phyloP scores from a whole-genome alignment of 2,113 vertebrate species.

The Perca flavescens region DNA sequence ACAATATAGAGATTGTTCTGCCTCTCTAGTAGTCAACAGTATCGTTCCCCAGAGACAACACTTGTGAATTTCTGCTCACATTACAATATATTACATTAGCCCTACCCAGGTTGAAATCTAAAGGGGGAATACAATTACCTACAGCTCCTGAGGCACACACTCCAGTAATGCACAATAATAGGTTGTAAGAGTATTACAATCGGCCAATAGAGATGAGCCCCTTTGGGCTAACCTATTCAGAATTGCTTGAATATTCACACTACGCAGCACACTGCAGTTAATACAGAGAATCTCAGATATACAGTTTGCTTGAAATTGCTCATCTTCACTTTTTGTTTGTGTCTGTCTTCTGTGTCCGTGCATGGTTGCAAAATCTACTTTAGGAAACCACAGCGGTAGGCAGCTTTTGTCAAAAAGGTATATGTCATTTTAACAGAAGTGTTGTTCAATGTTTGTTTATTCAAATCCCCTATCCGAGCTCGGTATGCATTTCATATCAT shows the following conservation, averaged over 20 bases:
- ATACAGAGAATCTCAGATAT: slow-evolving; percentile 46
- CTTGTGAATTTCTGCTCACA: slow-evolving; percentile 42
- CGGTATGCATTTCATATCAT: slow-evolving; percentile 8
- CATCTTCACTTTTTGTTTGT: slow-evolving; percentile 36
- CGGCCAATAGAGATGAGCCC: slow-evolving; percentile 61
- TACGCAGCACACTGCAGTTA: slow-evolving; percentile 32
- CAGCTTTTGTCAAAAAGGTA: slow-evolving; percentile 39
- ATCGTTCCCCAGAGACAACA: slow-evolving; percentile 46
- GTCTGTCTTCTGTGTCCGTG: slow-evolving; percentile 18
- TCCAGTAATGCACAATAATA: slow-evolving; percentile 61
- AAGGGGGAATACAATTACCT: slow-evolving; percentile 61
- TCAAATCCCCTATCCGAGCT: slow-evolving; percentile 29
- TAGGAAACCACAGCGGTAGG: slow-evolving; percentile 69
- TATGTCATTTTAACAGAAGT: slow-evolving; percentile 31
- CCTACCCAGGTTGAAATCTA: slow-evolving; percentile 52
- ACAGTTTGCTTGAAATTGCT: slow-evolving; percentile 8
- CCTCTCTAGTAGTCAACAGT: slow-evolving; percentile 33
- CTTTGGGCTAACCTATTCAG: slow-evolving; percentile 50
- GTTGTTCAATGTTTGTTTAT: slow-evolving; percentile 37
- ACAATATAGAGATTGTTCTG: slow-evolving; percentile 20
- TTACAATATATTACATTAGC: slow-evolving; percentile 55
- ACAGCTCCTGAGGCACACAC: slow-evolving; percentile 54
- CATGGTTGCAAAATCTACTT: slow-evolving; percentile 48
- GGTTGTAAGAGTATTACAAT: slow-evolving; percentile 52
- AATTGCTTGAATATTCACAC: slow-evolving; percentile 60